A percentile compares a stretch with the other conserved stretches of the same genome.
Evolutionary conservation across 2,113 vertebrate species (phyloP).

Genomic region (Telmatochromis sp.): DNA sequence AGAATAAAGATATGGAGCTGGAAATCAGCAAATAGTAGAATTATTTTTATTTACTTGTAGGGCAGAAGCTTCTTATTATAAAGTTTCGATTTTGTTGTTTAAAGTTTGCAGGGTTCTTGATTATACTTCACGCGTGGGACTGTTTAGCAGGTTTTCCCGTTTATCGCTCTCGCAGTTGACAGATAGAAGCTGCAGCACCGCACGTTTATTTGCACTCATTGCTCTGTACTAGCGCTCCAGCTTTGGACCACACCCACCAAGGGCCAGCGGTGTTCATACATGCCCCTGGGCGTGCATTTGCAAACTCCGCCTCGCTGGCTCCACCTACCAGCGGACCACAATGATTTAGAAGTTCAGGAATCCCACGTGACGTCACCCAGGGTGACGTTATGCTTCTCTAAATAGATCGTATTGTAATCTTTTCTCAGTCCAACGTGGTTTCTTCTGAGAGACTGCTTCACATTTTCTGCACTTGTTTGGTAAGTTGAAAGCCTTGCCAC

Average conservation of each 20-base stretch:
- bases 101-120: not conserved
- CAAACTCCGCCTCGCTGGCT: constrained; percentile 53
- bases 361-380: constrained; percentile 99
- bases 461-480: constrained; percentile 89
- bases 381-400: constrained; percentile 99
- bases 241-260: constrained; percentile 48
- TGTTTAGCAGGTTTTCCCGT: not conserved
- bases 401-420: constrained; percentile 99
- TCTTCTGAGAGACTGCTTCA: constrained; percentile 87
- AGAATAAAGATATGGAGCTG: not conserved
- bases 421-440: constrained; percentile 99
- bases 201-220: not conserved
- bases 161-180: not conserved
- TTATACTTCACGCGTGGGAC: not conserved
- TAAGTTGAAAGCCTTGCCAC: constrained; percentile 79
- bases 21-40: not conserved
- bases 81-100: not conserved
- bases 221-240: not conserved
- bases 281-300: constrained; percentile 10
- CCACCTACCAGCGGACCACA: constrained; percentile 78
- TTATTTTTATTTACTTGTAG: not conserved
- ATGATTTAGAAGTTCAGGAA: constrained; percentile 99
- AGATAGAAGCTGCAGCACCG: not conserved
- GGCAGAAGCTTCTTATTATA: not conserved
- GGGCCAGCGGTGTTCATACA: constrained; percentile 15